Percentiles rank a stretch among this genome's conserved stretches.
These are phyloP conservation scores for Eufriesea mexicana DNA, from an alignment of 1,140 invertebrate genomes.

Conservation along the genomic window DNA sequence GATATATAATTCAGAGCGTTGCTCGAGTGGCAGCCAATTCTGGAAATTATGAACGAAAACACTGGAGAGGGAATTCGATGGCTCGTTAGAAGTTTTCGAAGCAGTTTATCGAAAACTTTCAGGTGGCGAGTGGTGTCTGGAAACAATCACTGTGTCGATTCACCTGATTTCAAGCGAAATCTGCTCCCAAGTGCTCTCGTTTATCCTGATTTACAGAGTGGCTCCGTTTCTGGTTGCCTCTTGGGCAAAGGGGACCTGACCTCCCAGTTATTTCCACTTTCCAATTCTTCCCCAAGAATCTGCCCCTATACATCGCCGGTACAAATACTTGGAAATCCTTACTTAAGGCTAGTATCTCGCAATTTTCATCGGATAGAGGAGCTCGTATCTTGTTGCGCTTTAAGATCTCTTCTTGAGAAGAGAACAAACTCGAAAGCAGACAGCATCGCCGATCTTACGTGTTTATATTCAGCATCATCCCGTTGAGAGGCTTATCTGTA, in stretches of 20 bases:
- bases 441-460: neutral
- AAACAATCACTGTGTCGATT: neutral
- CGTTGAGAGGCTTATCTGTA: neutral
- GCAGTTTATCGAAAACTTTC: neutral
- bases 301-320: no score
- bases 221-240: neutral
- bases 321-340: neutral
- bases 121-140: no score
- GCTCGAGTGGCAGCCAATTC: neutral
- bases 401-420: neutral
- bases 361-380: neutral
- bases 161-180: constrained; percentile 8
- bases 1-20: neutral
- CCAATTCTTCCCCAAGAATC: no score
- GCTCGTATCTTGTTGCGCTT: no score
- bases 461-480: neutral
- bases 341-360: neutral
- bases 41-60: neutral
- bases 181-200: neutral
- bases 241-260: constrained; percentile 11
- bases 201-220: constrained; percentile 9
- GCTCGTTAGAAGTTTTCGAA: neutral
- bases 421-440: neutral
- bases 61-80: neutral
- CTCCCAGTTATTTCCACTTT: neutral